Percentiles rank a stretch among this genome's conserved stretches.
phyloP scores from a whole-genome alignment of 2,888 invertebrate species.

The Lapara coniferarum region DNA sequence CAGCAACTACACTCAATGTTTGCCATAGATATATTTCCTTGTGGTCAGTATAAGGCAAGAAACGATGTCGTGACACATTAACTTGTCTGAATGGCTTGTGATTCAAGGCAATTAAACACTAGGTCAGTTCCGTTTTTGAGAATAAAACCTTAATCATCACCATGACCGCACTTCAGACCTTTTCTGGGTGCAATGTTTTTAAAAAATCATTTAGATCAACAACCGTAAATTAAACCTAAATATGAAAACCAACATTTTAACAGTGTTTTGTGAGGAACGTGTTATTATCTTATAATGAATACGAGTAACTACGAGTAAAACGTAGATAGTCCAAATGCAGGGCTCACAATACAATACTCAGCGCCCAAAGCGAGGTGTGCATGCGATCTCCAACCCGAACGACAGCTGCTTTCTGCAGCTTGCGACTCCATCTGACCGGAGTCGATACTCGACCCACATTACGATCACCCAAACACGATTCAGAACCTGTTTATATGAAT shows the following conservation, averaged over 20 bases:
- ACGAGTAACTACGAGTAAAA: not conserved
- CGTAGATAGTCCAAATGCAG: not conserved
- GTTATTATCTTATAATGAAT: too few relatives aligned
- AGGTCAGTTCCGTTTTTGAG: conserved; percentile 7
- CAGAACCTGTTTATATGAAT: conserved; percentile 19
- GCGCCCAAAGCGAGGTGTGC: not conserved
- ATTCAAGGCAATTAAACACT: conserved; percentile 20
- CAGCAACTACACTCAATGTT: not conserved
- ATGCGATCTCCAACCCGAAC: not conserved
- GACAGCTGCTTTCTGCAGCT: conserved; percentile 20
- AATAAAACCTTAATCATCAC: conserved; percentile 7
- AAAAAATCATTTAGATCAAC: not conserved
- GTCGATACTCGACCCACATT: conserved; percentile 16
- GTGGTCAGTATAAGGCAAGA: conserved; percentile 11
- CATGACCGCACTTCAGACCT: conserved; percentile 7
- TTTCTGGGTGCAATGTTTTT: not conserved
- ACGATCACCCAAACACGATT: conserved; percentile 7
- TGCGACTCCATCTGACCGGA: not conserved
- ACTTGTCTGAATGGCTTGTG: conserved; percentile 8
- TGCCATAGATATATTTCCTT: conserved; percentile 7
- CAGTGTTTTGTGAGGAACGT: too few relatives aligned
- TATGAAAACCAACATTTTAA: too few relatives aligned
- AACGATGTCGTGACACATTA: conserved; percentile 20
- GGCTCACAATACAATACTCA: not conserved
- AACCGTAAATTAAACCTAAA: too few relatives aligned